Evolutionary conservation across 1,140 invertebrate genomes (phyloP), one percentile per base, ranked within the genome.

Genomic region (Papilio helenus): DNA sequence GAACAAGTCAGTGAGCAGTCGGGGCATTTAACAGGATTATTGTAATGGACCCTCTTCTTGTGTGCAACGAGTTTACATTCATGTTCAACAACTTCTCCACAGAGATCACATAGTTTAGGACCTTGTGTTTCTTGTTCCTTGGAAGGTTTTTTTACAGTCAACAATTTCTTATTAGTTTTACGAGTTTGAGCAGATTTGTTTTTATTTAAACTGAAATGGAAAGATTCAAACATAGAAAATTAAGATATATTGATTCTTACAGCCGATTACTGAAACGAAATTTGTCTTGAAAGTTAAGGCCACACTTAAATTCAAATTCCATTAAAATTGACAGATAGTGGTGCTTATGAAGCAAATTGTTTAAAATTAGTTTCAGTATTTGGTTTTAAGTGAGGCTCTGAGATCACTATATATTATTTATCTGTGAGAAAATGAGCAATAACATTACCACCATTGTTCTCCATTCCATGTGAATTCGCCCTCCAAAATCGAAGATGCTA

Each of bases 361-460:
- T 34, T 34, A 34, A 34, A 4, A 34, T 34, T 34, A 4, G 0
- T 34, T 34, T 34, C 34, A 34, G 34, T 3, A 34, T 34, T 34
- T 4, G 3, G 3, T 3, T 12, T 10, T 46, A 12, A 12, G 9
- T 46, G 44, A 46, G 44, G 44, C 10, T 46, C 0, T 14, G 44
- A 14, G 44, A 12, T 10, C 8, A 12, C 8, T 46, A 9, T 0
- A 46, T 46, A 46, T 46, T 12, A 12, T 3, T 34, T 34, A 34
- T 34, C 34, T 34, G 34, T 34, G 34, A 46, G 44, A 12, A 46
- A 10, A 46, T 46, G 44, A n/a, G 16, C 16, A 74, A 77, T 72
- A 81, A 84, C 87, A 87, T 92, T 92, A 93, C 92, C 92, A 90
- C 91, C 91, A 93, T 83, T 85, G 82, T 80, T 88, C 87, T 72